Evolutionary conservation across 2,113 vertebrate species (phyloP).

Genomic region (Vidua chalybeata): DNA sequence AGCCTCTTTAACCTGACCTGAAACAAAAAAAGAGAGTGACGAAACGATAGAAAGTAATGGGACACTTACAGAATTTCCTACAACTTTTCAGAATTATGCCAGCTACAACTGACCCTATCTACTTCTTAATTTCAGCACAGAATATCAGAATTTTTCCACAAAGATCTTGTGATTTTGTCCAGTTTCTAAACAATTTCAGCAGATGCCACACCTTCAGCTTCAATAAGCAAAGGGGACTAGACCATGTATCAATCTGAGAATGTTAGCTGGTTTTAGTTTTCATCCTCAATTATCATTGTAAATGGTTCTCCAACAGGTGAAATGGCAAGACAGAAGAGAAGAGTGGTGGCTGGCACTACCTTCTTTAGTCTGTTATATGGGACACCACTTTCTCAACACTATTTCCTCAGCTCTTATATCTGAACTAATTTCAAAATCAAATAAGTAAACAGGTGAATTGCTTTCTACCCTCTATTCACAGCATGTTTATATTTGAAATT

Average conservation of each 20-base stretch:
- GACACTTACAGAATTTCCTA: background rate
- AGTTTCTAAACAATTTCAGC: background rate
- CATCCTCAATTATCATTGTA: background rate
- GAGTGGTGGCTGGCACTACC: background rate
- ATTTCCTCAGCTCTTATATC: background rate
- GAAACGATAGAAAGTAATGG: background rate
- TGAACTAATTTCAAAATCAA: background rate
- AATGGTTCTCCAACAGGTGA: background rate
- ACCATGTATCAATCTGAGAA: background rate
- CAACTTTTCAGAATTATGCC: background rate
- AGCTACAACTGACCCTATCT: background rate
- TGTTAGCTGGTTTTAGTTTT: background rate
- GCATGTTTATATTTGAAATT: background rate
- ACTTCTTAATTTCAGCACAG: background rate
- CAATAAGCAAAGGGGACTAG: background rate
- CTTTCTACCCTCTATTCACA: background rate
- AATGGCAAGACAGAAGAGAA: background rate
- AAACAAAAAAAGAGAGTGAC: slow-evolving; percentile 7
- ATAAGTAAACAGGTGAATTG: background rate
- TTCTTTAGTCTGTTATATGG: background rate
- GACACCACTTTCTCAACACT: background rate
- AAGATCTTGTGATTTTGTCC: background rate
- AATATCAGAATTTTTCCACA: background rate
- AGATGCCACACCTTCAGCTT: background rate
- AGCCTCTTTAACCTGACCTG: slow-evolving; percentile 76